A percentile compares a stretch with the other conserved stretches of the same genome.
Conservation (phyloP, 2,888 invertebrate species). For the Lacanobia wlatinum region DNA sequence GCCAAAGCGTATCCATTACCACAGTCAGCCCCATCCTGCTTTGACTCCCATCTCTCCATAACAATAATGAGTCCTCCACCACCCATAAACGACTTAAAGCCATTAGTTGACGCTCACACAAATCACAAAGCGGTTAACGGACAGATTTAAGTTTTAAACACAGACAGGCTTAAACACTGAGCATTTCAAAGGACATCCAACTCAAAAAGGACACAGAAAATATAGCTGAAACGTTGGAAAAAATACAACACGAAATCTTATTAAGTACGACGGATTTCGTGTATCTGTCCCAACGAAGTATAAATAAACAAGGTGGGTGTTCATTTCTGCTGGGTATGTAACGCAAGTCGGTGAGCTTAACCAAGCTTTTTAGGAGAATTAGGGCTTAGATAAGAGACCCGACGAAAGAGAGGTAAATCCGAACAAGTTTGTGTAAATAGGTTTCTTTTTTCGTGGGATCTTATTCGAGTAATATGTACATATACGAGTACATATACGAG, state of each 20-base stretch:
- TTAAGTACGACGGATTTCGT: neutral
- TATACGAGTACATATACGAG: no score
- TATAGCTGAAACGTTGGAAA: neutral
- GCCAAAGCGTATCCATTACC: neutral
- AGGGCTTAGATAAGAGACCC: slow-evolving; percentile 13
- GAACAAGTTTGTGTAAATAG: slow-evolving; percentile 2
- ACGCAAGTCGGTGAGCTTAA: slow-evolving; percentile 10
- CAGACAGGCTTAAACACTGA: slow-evolving; percentile 8
- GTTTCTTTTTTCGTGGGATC: slow-evolving; percentile 6
- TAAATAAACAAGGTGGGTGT: slow-evolving; percentile 12
- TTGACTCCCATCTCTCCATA: slow-evolving; percentile 1
- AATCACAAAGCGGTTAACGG: slow-evolving; percentile 31
- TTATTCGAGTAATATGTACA: slow-evolving; percentile 6
- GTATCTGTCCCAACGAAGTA: neutral
- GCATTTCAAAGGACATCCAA: neutral
- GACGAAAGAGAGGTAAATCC: slow-evolving; percentile 6
- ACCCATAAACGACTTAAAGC: slow-evolving; percentile 20
- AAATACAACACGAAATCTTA: neutral
- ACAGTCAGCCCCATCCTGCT: neutral
- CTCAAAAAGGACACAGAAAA: neutral
- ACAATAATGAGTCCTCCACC: slow-evolving; percentile 13
- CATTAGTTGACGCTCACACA: slow-evolving; percentile 16
- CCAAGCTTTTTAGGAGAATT: slow-evolving; percentile 8
- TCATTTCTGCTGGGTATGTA: slow-evolving; percentile 2
- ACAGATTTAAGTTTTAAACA: slow-evolving; percentile 3